Percentiles rank a stretch among this genome's conserved stretches.
Conservation (phyloP, 2,888 invertebrate species). For the Cryptocephalus moraei region DNA sequence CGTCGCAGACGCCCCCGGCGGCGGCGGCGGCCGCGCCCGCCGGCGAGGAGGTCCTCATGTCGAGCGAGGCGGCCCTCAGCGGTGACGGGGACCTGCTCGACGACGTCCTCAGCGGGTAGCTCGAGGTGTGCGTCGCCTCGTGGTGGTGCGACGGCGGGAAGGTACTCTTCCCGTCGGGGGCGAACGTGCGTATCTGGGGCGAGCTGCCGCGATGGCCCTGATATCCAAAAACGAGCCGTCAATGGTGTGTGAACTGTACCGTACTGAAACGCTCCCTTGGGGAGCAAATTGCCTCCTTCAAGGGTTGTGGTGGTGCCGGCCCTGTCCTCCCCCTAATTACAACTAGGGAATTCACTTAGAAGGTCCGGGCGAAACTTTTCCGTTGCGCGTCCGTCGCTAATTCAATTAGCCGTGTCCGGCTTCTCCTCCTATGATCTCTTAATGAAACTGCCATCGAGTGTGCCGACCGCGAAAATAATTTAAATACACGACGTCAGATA, state of each 20-base stretch:
- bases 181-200: constrained; percentile 74
- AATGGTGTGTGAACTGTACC: background rate
- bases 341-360: no score
- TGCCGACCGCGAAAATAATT: no score
- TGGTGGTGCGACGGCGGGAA: constrained; percentile 23
- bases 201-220: constrained; percentile 72
- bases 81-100: constrained; percentile 67
- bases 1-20: constrained; percentile 17
- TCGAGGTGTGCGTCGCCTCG: constrained; percentile 32
- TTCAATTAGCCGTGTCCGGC: no score
- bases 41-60: constrained; percentile 57
- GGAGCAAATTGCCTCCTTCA: no score
- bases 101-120: constrained; percentile 39
- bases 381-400: no score
- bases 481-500: no score
- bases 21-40: constrained; percentile 26
- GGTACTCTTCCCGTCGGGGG: constrained; percentile 65
- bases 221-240: background rate
- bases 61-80: constrained; percentile 65
- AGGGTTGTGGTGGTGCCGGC: no score
- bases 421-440: no score
- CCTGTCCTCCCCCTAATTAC: no score
- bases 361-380: no score
- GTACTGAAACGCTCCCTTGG: no score
- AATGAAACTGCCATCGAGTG: no score